These are phyloP conservation scores for Tenthredo mesomela DNA, from an alignment of 2,888 invertebrate genomes.

Conservation along the genomic window DNA sequence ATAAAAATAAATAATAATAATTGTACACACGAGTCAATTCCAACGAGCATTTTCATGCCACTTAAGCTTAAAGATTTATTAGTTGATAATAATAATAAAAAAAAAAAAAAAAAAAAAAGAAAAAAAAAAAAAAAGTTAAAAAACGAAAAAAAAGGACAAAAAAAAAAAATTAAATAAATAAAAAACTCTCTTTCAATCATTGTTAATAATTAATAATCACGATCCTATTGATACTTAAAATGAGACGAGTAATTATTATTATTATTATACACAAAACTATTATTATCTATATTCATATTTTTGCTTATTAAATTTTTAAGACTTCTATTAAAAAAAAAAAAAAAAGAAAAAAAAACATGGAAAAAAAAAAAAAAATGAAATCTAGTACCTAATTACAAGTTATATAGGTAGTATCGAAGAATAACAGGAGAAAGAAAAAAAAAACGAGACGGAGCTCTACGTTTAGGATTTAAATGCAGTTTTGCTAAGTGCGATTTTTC, in stretches of 20 bases:
- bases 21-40: constrained; percentile 77
- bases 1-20: constrained; percentile 58
- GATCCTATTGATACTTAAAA: constrained; percentile 74
- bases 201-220: constrained; percentile 73
- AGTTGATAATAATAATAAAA: constrained; percentile 65
- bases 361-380: constrained; percentile 60
- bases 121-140: constrained; percentile 53
- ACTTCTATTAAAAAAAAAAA: constrained; percentile 68
- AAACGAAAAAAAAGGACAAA: constrained; percentile 55
- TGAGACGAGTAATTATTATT: constrained; percentile 66
- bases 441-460: constrained; percentile 37
- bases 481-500: constrained; percentile 38
- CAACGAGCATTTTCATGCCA: constrained; percentile 78
- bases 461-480: constrained; percentile 57
- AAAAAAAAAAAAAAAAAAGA: constrained; percentile 48
- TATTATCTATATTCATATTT: constrained; percentile 77
- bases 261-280: constrained; percentile 71
- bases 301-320: constrained; percentile 75
- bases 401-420: constrained; percentile 63
- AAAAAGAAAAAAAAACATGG: constrained; percentile 58
- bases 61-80: constrained; percentile 75
- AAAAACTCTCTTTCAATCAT: constrained; percentile 74
- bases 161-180: too few relatives aligned
- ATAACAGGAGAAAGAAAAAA: constrained; percentile 62
- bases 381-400: constrained; percentile 40